Evolutionary conservation across 2,113 vertebrate genomes (phyloP), one percentile per base, ranked within the genome.

Genomic region (Daubentonia madagascariensis): DNA sequence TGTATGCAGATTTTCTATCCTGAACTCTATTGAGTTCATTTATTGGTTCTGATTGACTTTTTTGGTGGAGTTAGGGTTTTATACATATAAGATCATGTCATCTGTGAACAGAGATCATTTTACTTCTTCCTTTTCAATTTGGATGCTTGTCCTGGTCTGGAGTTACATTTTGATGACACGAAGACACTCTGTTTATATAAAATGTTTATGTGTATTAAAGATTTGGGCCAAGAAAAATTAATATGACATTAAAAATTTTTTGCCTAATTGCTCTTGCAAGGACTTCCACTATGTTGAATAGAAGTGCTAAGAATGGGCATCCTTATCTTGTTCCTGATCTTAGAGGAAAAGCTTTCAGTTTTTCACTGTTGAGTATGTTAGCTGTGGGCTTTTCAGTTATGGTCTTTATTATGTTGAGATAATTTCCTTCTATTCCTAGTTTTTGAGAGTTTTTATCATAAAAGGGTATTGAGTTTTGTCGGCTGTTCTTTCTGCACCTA

Each of bases 191-290:
- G 98, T 98, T 97, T 98, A 98, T 98, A 98, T 61, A 98, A 97
- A 89, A 98, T 97, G 98, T 99, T 99, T 98, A 98, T 98, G 97
- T 99, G 98, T 98, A 98, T 99, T 96, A 97, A 98, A 98, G 98
- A 98, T 98, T 98, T 98, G 98, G 98, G 98, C 98, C 98, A 98
- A 98, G 97, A 98, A 99, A 98, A 98, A 98, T 7, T 37, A 23
- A 93, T 95, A 57, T 83, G 89, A 97, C 79, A 89, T 18, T 76
- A 76, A 48, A 48, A 48, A 32, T 18, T 43, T 52, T 52, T 52
- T 68, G 22, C 84, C 84, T 52, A 28, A 37, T 22, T 52, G 13
- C 2, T 68, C 45, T 52, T 37, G 32, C 30, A 10, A 85, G 45
- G 63, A 48, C 40, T 35, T 48, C 28, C 18, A 35, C 10, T 32